A percentile compares a stretch with the other conserved stretches of the same genome.
phyloP scores from a whole-genome alignment of 2,888 invertebrate genomes.

The Eupithecia tripunctaria region DNA sequence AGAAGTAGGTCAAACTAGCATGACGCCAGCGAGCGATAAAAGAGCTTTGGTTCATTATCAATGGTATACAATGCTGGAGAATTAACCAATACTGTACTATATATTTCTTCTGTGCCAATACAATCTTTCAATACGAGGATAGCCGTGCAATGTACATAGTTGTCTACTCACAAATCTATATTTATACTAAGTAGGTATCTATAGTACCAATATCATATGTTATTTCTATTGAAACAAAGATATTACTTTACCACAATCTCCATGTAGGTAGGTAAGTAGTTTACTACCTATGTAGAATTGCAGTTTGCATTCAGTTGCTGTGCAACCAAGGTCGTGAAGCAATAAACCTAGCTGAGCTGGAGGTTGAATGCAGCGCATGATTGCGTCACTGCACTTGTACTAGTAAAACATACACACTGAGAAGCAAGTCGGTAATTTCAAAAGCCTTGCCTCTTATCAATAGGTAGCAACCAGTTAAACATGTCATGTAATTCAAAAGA shows the following conservation, averaged over 20 bases:
- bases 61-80: slow-evolving; percentile 53
- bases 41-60: slow-evolving; percentile 78
- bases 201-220: neutral
- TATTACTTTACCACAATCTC: slow-evolving; percentile 34
- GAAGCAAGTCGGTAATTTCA: slow-evolving; percentile 7
- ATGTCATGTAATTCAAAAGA: slow-evolving; percentile 6
- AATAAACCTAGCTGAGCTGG: slow-evolving; percentile 71
- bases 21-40: slow-evolving; percentile 78
- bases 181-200: neutral
- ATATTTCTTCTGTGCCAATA: no score
- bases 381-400: slow-evolving; percentile 57
- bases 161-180: neutral
- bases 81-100: slow-evolving; percentile 6
- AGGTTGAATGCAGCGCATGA: slow-evolving; percentile 68
- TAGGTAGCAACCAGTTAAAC: neutral
- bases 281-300: slow-evolving; percentile 59
- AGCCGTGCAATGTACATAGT: neutral
- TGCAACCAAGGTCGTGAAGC: slow-evolving; percentile 79
- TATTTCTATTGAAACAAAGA: slow-evolving; percentile 12
- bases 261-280: slow-evolving; percentile 36
- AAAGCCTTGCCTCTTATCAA: slow-evolving; percentile 3
- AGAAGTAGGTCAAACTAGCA: slow-evolving; percentile 78
- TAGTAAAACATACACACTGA: slow-evolving; percentile 14
- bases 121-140: neutral
- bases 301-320: slow-evolving; percentile 74